A percentile compares a stretch with the other conserved stretches of the same genome.
Conservation (phyloP, 2,113 vertebrate species). For the Pygathrix nemaeus region DNA sequence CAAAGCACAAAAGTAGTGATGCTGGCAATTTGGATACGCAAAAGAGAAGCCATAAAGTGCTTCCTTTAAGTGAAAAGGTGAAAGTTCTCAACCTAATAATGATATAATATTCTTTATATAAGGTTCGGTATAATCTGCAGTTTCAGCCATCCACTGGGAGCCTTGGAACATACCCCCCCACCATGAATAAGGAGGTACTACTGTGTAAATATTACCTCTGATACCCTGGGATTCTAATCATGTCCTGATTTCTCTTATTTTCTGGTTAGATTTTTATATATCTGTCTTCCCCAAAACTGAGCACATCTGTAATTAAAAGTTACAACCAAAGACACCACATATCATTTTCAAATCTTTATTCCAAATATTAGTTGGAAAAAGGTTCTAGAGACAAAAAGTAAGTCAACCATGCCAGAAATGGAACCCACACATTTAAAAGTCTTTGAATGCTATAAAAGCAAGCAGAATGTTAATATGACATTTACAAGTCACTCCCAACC, state of each 20-base stretch:
- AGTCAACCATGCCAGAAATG: conserved; percentile 65
- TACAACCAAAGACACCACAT: neutral
- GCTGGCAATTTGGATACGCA: neutral
- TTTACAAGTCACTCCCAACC: conserved; percentile 88
- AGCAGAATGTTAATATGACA: conserved; percentile 87
- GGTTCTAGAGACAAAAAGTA: conserved; percentile 2
- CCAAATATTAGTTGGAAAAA: neutral
- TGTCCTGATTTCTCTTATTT: neutral
- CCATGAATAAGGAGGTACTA: neutral
- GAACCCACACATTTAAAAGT: conserved; percentile 76
- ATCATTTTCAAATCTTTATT: neutral
- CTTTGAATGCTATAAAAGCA: conserved; percentile 78
- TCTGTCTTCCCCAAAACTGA: neutral
- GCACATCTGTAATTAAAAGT: neutral
- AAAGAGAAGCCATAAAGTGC: neutral
- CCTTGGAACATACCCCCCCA: neutral
- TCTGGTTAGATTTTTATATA: neutral
- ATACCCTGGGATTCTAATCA: neutral
- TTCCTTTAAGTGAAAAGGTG: neutral
- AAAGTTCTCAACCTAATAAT: neutral
- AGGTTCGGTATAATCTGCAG: neutral
- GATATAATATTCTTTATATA: neutral
- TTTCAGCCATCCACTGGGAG: neutral
- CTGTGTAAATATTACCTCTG: neutral
- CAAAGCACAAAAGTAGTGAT: neutral